Evolutionary conservation across 2,888 invertebrate genomes (phyloP), one percentile per base, ranked within the genome.

Genomic region (Nomada ferruginata): DNA sequence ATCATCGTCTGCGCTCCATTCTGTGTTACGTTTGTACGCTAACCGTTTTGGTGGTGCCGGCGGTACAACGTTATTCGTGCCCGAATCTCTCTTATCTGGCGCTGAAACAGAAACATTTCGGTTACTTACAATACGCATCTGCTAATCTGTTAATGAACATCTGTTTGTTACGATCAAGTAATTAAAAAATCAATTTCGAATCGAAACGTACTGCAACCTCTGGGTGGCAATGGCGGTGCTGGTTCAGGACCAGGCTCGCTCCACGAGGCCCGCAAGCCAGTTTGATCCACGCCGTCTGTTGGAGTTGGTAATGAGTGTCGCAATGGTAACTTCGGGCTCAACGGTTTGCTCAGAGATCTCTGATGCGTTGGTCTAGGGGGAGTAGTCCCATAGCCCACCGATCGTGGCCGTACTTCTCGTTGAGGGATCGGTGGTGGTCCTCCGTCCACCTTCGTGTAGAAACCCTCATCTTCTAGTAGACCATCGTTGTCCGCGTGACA

Each of bases 151-250:
- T n/a, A 20, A 42, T 47, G 2, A 26, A 61, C 15, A 55, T 15
- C 36, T 36, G 36, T 15, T 2, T 42, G 53, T 18, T 9, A 15
- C 5, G 9, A 2, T 10, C n/a, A n/a, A 5, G 23, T 20, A 53
- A 53, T 53, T 52, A 15, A 47, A 73, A 73, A 66, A 42, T 36
- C 55, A 63, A 13, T 5, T 42, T 7, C 15, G 50, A 13, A 11
- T 57, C n/a, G 26, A 53, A 26, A 90, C 94, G 92, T 93, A 96
- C 96, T 96, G 85, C 96, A 96, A 10, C 97, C 97, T 80, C 97
- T 94, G 0, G 97, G 97, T 4, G 97, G 97, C 75, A 97, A 92
- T 0, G 97, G 97, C 2, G 93, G 93, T 0, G 93, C 93, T 23
- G 97, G 97, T 0, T 97, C 97, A 84, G 94, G 89, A 0, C 95